Percentiles rank a stretch among this genome's conserved stretches.
These are phyloP conservation scores for Sebastes matsubarae DNA, from an alignment of 2,797 vertebrate species.

Conservation along the genomic window DNA sequence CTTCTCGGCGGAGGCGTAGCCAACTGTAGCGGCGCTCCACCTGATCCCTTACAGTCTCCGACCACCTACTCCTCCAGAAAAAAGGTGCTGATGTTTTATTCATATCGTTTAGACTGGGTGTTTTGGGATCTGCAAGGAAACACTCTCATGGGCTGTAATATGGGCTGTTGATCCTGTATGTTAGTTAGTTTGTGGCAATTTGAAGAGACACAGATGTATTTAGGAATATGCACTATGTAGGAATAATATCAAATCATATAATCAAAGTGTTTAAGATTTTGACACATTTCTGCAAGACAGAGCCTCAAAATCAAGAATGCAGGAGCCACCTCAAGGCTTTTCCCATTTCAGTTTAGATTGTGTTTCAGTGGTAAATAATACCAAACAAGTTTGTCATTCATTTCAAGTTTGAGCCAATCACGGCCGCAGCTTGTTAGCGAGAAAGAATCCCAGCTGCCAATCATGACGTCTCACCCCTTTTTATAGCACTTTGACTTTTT, in stretches of 20 bases:
- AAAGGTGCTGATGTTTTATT: constrained; percentile 24
- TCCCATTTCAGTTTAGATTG: background rate
- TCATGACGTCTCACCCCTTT: too few relatives aligned
- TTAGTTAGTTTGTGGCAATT: background rate
- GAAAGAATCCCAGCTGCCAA: too few relatives aligned
- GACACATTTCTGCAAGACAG: background rate
- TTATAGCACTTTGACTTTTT: too few relatives aligned
- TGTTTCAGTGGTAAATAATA: background rate
- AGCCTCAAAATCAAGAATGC: background rate
- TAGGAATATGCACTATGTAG: background rate
- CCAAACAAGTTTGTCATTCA: background rate
- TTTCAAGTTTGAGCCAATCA: too few relatives aligned
- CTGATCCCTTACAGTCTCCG: background rate
- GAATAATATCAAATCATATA: background rate
- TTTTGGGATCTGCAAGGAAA: background rate
- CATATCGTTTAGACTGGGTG: background rate
- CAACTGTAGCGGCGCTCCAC: constrained; percentile 34
- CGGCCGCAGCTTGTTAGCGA: too few relatives aligned
- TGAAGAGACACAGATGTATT: background rate
- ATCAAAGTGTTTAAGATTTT: background rate
- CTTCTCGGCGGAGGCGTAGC: constrained; percentile 39
- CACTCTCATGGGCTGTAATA: background rate
- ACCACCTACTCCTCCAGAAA: background rate
- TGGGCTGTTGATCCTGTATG: background rate
- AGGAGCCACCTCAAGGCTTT: background rate